Evolutionary conservation across 2,797 vertebrate species (phyloP), one percentile per base, ranked within the genome.

Genomic region (Pachyuromys duprasi): DNA sequence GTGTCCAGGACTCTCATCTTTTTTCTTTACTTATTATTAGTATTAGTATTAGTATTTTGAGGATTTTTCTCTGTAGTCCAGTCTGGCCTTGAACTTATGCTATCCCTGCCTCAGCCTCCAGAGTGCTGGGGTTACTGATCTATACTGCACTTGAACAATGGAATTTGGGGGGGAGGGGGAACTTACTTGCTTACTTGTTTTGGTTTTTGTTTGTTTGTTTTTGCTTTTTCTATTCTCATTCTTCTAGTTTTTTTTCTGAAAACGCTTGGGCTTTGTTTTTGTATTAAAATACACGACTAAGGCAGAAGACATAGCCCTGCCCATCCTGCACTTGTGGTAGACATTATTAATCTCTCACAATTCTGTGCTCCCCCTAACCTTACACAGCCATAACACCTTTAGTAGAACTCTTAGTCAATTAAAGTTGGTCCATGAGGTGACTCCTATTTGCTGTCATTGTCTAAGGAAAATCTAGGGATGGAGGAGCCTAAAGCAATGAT

Each of bases 251-350:
- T 67, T 92, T 91, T 53, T 49, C 89, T 84, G 33, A 70, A 93
- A 76, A 70, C 60, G 7, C n/a, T 93, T 87, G 69, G 42, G 60
- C 79, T 83, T 87, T 94, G 45, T 92, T 86, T 94, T 22, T 90
- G 69, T 86, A 69, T 75, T 94, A 94, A 57, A 57, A 45, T 20
- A 3, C 11, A 14, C 8, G 22, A 65, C 63, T 62, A 53, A 83
- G 57, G 91, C 74, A 82, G 80, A 75, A 84, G 39, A 5, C 28
- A 5, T 36, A 81, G 63, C 28, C 39, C 8, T 76, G 57, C 39
- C 45, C 31, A 72, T 5, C 72, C 17, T 45, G n/a, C 49, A 26
- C 36, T 36, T 5, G 31, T n/a, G 75, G 65, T 76, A 88, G 87
- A 65, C 53, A 31, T 91, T 91, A 78, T n/a, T 72, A 93, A 75